Conservation (phyloP, 2,113 vertebrate species). For the Paradisaea rubra region DNA sequence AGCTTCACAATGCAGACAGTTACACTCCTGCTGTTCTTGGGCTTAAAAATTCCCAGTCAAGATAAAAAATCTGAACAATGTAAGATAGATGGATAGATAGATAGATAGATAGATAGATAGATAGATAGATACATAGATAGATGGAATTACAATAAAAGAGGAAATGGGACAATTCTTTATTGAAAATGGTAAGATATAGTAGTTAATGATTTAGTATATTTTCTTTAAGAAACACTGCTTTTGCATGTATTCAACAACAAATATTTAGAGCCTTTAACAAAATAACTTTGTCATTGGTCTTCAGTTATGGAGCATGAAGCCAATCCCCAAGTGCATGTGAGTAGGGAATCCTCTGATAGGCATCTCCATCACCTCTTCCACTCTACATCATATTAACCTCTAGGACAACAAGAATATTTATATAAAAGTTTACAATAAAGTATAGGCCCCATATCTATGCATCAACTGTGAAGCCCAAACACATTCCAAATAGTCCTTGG, state of each 20-base stretch:
- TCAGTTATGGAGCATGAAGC: not conserved
- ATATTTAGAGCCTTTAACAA: not conserved
- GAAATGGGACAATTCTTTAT: not conserved
- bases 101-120: not conserved
- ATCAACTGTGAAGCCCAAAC: not conserved
- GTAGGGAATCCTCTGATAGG: not conserved
- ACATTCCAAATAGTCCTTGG: not conserved
- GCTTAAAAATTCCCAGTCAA: not conserved
- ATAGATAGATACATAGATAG: not conserved
- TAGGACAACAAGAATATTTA: not conserved
- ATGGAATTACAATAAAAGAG: not conserved
- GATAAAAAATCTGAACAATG: not conserved
- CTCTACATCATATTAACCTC: not conserved
- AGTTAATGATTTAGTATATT: not conserved
- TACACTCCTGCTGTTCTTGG: not conserved
- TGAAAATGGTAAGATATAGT: not conserved
- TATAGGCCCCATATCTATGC: not conserved
- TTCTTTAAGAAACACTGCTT: not conserved
- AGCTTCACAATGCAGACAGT: not conserved
- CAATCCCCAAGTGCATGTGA: not conserved
- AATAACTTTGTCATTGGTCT: not conserved
- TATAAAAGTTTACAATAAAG: not conserved
- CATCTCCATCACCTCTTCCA: not conserved
- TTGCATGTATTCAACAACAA: not conserved
- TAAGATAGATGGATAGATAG: not conserved